These are phyloP conservation scores for Phania funesta DNA, from an alignment of 2,888 invertebrate species.

Conservation along the genomic window DNA sequence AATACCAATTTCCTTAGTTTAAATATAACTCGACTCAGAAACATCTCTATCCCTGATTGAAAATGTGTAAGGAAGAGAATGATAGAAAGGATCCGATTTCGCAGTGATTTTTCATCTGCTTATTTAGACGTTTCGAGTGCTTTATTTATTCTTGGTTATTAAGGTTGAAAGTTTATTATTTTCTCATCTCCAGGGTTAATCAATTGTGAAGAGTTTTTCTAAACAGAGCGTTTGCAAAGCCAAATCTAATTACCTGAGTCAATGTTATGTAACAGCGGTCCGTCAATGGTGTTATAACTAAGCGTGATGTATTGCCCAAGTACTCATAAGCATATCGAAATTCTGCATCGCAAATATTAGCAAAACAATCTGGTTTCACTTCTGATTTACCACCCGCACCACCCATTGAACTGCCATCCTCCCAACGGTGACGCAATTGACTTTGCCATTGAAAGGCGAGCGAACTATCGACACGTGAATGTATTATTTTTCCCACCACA, in stretches of 20 bases:
- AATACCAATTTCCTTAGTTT: too few relatives aligned
- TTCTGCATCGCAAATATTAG: slow-evolving; percentile 97
- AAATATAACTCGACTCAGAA: too few relatives aligned
- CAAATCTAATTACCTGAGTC: slow-evolving; percentile 84
- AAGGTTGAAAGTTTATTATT: too few relatives aligned
- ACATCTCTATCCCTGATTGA: too few relatives aligned
- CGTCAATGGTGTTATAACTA: slow-evolving; percentile 97
- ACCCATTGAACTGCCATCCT: slow-evolving; percentile 76
- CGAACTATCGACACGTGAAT: slow-evolving; percentile 88
- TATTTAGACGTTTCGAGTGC: too few relatives aligned
- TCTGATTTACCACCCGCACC: slow-evolving; percentile 20
- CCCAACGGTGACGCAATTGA: slow-evolving; percentile 93
- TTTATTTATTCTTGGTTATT: too few relatives aligned
- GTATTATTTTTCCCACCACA: slow-evolving; percentile 93
- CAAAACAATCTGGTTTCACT: slow-evolving; percentile 86
- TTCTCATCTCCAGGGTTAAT: too few relatives aligned
- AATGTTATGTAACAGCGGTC: slow-evolving; percentile 97
- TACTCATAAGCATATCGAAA: slow-evolving; percentile 96
- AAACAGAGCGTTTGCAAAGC: too few relatives aligned
- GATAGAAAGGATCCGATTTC: too few relatives aligned
- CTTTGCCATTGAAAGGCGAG: slow-evolving; percentile 95
- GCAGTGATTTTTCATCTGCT: too few relatives aligned
- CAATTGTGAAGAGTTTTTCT: too few relatives aligned
- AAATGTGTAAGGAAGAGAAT: too few relatives aligned
- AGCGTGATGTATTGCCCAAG: slow-evolving; percentile 94